These are phyloP conservation scores for Recurvirostra avosetta DNA, from an alignment of 2,113 vertebrate species.

Conservation along the genomic window DNA sequence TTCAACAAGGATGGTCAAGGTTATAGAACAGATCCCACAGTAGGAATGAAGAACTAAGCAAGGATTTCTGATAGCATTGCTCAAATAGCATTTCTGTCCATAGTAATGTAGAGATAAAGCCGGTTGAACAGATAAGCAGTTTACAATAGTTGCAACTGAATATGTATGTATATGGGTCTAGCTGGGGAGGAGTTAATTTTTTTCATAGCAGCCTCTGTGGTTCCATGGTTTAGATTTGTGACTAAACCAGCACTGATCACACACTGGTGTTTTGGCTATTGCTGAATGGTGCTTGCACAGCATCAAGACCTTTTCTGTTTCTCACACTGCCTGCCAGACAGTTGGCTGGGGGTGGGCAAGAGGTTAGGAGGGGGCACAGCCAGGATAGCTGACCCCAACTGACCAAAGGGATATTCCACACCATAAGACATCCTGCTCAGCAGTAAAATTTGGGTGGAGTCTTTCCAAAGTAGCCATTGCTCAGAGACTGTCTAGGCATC, in stretches of 20 bases:
- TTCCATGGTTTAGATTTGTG: not conserved
- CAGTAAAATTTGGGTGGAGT: not conserved
- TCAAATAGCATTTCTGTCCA: not conserved
- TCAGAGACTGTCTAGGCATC: not conserved
- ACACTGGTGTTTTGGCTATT: not conserved
- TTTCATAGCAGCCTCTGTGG: not conserved
- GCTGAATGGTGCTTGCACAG: not conserved
- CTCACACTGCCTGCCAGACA: not conserved
- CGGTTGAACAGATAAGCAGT: not conserved
- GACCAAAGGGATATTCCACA: not conserved
- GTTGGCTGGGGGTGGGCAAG: too few relatives aligned
- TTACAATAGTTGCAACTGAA: not conserved
- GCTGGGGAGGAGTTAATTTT: not conserved
- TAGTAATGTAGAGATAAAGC: not conserved
- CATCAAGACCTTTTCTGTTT: not conserved
- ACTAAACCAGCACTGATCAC: not conserved
- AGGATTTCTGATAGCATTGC: not conserved
- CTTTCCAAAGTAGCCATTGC: not conserved
- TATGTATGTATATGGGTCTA: too few relatives aligned
- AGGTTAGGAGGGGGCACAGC: not conserved
- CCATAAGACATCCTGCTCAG: not conserved
- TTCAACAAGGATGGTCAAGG: not conserved
- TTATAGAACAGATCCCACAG: not conserved
- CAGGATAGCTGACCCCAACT: not conserved
- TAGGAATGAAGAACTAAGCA: not conserved